A percentile compares a stretch with the other conserved stretches of the same genome.
Evolutionary conservation across 2,113 vertebrate genomes (phyloP).

Genomic region (Colaptes auratus): DNA sequence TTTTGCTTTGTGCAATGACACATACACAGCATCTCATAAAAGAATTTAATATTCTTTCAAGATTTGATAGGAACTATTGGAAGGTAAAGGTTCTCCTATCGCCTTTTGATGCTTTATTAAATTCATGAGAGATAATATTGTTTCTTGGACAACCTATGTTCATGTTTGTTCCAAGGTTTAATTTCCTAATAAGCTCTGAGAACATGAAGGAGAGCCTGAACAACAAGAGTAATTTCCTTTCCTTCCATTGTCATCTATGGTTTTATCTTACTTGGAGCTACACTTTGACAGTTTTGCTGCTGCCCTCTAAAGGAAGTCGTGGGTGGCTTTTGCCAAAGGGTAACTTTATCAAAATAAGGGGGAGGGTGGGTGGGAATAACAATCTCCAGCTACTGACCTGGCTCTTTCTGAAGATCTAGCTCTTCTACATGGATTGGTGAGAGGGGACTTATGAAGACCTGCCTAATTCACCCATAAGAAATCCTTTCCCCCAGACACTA

Average conservation of each 20-base stretch:
- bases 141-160: constrained; percentile 47
- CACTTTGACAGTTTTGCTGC: not conserved
- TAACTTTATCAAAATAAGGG: not conserved
- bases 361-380: not conserved
- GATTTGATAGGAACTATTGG: constrained; percentile 57
- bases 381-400: not conserved
- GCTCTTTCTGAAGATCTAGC: not conserved
- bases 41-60: constrained; percentile 59
- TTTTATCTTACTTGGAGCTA: not conserved
- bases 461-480: not conserved
- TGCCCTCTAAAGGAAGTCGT: not conserved
- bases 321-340: not conserved
- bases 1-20: not conserved
- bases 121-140: constrained; percentile 22
- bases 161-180: constrained; percentile 52
- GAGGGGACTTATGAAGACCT: not conserved
- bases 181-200: constrained; percentile 49
- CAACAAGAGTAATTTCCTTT: constrained; percentile 23
- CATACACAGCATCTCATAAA: not conserved
- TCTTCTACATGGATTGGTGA: not conserved
- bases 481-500: not conserved
- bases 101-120: constrained; percentile 51
- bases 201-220: not conserved
- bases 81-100: constrained; percentile 29
- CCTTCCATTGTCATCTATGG: not conserved